Evolutionary conservation across 92 coral and sea anemone species (phyloP).

Genomic region (Muricea muricata): DNA sequence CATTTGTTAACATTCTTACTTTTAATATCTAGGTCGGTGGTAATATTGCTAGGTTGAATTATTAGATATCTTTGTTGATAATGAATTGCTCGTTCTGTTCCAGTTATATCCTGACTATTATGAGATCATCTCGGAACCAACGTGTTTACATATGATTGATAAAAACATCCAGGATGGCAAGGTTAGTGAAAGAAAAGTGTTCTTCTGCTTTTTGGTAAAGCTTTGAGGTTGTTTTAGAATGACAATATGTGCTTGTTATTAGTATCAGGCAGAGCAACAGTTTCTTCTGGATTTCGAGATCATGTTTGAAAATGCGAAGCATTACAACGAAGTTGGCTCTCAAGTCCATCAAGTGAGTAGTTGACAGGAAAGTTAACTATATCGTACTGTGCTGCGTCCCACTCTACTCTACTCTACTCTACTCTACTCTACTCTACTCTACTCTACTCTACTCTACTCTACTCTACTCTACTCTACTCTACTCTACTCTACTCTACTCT

Average conservation of each 20-base stretch:
- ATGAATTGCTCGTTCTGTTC: not conserved
- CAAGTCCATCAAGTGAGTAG: slow-evolving; percentile 92
- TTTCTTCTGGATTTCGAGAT: slow-evolving; percentile 95
- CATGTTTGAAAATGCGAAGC: slow-evolving; percentile 98
- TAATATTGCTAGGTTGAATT: too few species aligned
- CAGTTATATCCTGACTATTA: slow-evolving; percentile 98
- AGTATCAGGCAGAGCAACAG: slow-evolving; percentile 92
- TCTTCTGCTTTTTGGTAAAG: too few species aligned
- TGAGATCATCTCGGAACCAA: slow-evolving; percentile 96
- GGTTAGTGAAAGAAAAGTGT: slow-evolving; percentile 46
- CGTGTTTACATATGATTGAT: slow-evolving; percentile 93
- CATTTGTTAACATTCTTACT: too few species aligned
- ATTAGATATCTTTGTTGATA: too few species aligned
- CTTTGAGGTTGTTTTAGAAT: too few species aligned
- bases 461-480: too few species aligned
- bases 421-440: too few species aligned
- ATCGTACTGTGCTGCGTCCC: not conserved
- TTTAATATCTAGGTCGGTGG: too few species aligned
- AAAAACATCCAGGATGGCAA: slow-evolving; percentile 84
- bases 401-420: not conserved
- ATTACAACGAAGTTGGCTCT: slow-evolving; percentile 96
- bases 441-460: too few species aligned
- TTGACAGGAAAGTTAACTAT: not conserved
- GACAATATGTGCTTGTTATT: not conserved
- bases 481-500: too few species aligned